A percentile compares a stretch with the other conserved stretches of the same genome.
phyloP scores from a whole-genome alignment of 1,140 invertebrate genomes.

The Tribolium madens region DNA sequence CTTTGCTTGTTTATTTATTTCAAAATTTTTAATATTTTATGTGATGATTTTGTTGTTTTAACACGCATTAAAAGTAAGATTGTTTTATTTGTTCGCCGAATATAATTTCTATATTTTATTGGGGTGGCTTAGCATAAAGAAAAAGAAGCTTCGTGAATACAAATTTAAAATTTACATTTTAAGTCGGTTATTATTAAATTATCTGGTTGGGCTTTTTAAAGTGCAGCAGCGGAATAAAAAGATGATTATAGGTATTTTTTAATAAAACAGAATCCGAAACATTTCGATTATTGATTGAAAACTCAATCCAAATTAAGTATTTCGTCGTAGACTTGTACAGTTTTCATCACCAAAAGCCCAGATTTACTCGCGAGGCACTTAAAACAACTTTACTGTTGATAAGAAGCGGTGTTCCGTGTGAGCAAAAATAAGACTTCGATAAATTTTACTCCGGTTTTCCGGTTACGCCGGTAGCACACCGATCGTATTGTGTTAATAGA shows the following conservation, averaged over 20 bases:
- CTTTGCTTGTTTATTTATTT: neutral
- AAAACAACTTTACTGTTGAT: conserved; percentile 27
- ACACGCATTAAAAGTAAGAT: conserved; percentile 6
- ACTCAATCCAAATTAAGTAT: neutral
- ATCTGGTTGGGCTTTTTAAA: conserved; percentile 41
- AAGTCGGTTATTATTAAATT: conserved; percentile 43
- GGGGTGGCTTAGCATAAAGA: conserved; percentile 15
- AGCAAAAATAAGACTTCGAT: conserved; percentile 36
- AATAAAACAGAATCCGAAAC: conserved; percentile 7
- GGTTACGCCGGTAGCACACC: conserved; percentile 18
- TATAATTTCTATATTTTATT: conserved; percentile 32
- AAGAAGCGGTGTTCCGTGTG: conserved; percentile 29
- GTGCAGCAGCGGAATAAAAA: conserved; percentile 18
- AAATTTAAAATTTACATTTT: conserved; percentile 45
- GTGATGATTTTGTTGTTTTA: neutral
- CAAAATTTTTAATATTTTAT: neutral
- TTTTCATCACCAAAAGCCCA: conserved; percentile 1
- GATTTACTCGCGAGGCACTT: conserved; percentile 26
- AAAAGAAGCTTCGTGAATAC: conserved; percentile 39
- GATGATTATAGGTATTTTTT: conserved; percentile 21
- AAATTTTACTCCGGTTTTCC: conserved; percentile 33
- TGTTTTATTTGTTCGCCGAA: conserved; percentile 35
- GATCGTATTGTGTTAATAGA: conserved; percentile 33
- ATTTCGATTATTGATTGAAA: neutral
- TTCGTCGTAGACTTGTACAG: neutral